Evolutionary conservation across 2,113 vertebrate species (phyloP).

Genomic region (Chloropsis cyanopogon): DNA sequence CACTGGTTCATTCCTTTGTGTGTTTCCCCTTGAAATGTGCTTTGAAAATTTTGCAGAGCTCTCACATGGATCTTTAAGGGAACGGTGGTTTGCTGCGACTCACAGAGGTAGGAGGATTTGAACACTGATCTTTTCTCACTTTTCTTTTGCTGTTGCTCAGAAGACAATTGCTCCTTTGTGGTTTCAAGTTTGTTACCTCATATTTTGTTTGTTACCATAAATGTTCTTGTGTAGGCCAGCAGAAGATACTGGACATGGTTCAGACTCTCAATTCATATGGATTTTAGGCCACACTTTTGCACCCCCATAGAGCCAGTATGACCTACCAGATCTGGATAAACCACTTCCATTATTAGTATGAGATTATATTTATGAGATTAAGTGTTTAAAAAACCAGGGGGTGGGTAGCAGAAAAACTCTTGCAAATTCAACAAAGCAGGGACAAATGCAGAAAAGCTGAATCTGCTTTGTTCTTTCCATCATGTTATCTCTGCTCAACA

Average conservation of each 20-base stretch:
- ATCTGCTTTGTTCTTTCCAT: neutral
- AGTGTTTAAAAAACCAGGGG: neutral
- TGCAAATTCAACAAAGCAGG: neutral
- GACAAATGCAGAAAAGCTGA: neutral
- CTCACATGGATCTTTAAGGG: neutral
- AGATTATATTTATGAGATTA: constrained; percentile 1
- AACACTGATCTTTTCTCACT: neutral
- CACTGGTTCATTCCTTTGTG: neutral
- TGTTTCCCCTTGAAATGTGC: neutral
- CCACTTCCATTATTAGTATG: neutral
- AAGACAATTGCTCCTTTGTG: neutral
- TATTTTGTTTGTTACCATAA: neutral
- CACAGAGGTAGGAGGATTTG: neutral
- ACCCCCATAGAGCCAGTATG: neutral
- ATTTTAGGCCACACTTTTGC: neutral
- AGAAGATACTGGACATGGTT: neutral
- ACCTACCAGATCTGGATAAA: neutral
- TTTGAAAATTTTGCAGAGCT: constrained; percentile 36
- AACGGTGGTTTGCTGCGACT: neutral
- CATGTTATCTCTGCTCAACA: neutral
- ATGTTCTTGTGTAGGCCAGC: neutral
- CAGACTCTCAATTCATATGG: neutral
- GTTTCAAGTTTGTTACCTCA: neutral
- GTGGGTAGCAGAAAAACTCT: neutral
- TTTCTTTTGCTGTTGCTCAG: neutral